A percentile compares a stretch with the other conserved stretches of the same genome.
Evolutionary conservation across 2,888 invertebrate species (phyloP).

Genomic region (Rhodophaea formosa): DNA sequence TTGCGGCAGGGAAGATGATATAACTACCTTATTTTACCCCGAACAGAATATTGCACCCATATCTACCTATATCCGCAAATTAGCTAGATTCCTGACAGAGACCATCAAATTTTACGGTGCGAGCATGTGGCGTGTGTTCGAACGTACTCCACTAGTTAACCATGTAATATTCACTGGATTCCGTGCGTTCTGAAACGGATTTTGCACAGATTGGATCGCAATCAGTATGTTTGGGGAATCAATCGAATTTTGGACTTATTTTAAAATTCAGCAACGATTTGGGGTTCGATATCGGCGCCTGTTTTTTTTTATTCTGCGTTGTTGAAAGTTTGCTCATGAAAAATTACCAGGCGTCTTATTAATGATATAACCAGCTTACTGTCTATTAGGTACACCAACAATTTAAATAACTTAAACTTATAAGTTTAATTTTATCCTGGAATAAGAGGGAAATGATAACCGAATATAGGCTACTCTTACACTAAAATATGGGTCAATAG

Average conservation of each 20-base stretch:
- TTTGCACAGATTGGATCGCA: not conserved
- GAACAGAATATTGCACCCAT: too few relatives aligned
- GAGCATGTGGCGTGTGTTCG: not conserved
- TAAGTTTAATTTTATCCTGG: too few relatives aligned
- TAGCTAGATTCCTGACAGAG: not conserved
- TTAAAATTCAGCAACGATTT: slow-evolving; percentile 1
- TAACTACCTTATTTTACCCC: too few relatives aligned
- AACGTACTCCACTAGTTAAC: not conserved
- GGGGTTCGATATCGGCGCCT: not conserved
- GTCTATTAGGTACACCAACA: too few relatives aligned
- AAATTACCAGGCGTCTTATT: not conserved
- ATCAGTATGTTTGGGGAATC: not conserved
- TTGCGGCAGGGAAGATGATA: too few relatives aligned
- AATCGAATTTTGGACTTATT: slow-evolving; percentile 1
- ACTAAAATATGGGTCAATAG: too few relatives aligned
- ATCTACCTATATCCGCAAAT: too few relatives aligned
- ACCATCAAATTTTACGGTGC: not conserved
- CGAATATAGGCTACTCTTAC: too few relatives aligned
- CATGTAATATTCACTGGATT: not conserved
- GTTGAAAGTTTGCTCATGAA: not conserved
- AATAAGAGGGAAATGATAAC: too few relatives aligned
- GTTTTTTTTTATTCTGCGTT: not conserved
- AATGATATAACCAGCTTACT: too few relatives aligned
- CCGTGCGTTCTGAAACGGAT: not conserved
- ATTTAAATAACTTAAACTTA: too few relatives aligned